Base-by-base conservation (phyloP, 53 echinoderm and acorn worm genomes). In the Mesocentrotus franciscanus region DNA sequence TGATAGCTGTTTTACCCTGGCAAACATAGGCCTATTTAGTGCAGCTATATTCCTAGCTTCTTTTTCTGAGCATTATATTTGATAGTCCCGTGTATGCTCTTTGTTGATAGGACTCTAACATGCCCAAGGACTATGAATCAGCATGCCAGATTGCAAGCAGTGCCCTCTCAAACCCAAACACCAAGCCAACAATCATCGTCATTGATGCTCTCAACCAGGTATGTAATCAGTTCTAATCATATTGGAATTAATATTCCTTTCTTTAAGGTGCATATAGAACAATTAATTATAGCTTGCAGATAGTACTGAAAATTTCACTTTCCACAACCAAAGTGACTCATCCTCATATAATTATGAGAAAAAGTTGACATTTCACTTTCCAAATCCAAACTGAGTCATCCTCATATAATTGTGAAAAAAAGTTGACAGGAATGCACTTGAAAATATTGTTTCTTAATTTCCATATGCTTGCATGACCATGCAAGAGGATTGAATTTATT, bases 191-290 rank as follows among this genome's bases (percentile, higher is more conserved):
- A 56, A 97, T 99, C 29, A 95, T 99, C n/a, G 72, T 99, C 95
- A 97, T 99, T 13, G 99, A 99, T 96, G 99, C 99, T 5, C 89
- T 98, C 4, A 99, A 99, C 92, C 99, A 99, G 99, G 99, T 99
- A 95, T 81, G 39, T 36, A 36, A n/a, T 78, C 0, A 14, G 1
- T 56, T 10, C 24, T 55, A 85, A 10, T 49, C 74, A 30, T 9
- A 0, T 32, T n/a, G n/a, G n/a, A 10, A 10, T 71, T 10, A 10
- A 30, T 29, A 9, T 29, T 2, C 30, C 32, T 74, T 74, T 29
- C 74, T 30, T 10, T 1, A 10, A 8, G 30, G 32, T 12, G 11
- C 0, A 29, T 74, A 0, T 2, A n/a, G n/a, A n/a, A n/a, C n/a
- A 30, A 29, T 30, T 10, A n/a, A 5, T 12, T 49, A 49, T 49